Percentiles rank a stretch among this genome's conserved stretches.
These are phyloP conservation scores for Xerus rutilus DNA, from an alignment of 2,797 vertebrate species.

Conservation along the genomic window DNA sequence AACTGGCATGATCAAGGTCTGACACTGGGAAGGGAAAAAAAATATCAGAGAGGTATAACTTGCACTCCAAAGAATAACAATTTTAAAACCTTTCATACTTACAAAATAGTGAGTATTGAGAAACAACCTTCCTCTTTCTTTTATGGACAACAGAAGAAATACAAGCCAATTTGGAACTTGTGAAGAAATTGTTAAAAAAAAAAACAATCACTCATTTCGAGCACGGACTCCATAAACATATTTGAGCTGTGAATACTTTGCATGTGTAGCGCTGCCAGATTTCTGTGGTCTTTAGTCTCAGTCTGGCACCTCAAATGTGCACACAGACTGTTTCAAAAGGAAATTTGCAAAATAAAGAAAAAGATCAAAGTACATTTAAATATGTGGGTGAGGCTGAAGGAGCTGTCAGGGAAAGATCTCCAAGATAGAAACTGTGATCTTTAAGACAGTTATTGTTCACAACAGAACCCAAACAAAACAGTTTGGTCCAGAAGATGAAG, in stretches of 20 bases:
- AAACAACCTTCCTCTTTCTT: background rate
- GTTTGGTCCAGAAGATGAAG: background rate
- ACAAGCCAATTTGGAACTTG: conserved; percentile 27
- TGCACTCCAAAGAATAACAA: background rate
- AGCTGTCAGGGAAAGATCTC: conserved; percentile 67
- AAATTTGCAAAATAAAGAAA: conserved; percentile 73
- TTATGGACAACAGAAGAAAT: conserved; percentile 38
- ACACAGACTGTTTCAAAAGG: conserved; percentile 67
- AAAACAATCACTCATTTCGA: conserved; percentile 48
- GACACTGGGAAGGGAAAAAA: background rate
- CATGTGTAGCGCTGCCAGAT: conserved; percentile 51
- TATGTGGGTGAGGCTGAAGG: conserved; percentile 45
- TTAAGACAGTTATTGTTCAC: conserved; percentile 52
- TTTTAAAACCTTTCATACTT: background rate
- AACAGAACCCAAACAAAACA: conserved; percentile 46
- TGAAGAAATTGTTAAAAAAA: conserved; percentile 51
- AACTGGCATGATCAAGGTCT: background rate
- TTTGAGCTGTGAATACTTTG: conserved; percentile 33
- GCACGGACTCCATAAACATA: conserved; percentile 24
- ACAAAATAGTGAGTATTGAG: background rate
- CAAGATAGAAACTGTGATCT: conserved; percentile 47
- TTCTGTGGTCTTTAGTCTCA: conserved; percentile 70
- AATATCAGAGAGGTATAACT: background rate
- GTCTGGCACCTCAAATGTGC: conserved; percentile 59
- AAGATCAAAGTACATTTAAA: conserved; percentile 69